A percentile compares a stretch with the other conserved stretches of the same genome.
phyloP scores from a whole-genome alignment of 2,113 vertebrate species.

The zebrafish (Danio rerio) region DNA sequence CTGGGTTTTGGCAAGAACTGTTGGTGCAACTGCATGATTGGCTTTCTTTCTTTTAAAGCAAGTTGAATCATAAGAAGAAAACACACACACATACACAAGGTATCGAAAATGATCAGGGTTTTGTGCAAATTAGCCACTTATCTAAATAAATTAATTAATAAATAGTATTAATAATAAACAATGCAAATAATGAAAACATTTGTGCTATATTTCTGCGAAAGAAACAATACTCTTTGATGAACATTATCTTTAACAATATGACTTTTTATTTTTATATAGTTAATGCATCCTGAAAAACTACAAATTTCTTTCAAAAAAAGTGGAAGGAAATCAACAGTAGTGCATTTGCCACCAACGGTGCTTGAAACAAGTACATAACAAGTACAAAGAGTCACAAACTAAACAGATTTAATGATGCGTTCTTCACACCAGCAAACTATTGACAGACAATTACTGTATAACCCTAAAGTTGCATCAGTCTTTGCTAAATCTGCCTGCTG shows the following conservation, averaged over 20 bases:
- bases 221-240: too few species aligned
- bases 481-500: slow-evolving; percentile 9
- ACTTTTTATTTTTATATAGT: too few species aligned
- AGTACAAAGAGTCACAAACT: neutral
- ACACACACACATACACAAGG: neutral
- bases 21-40: neutral
- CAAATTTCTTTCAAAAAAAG: too few species aligned
- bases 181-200: too few species aligned
- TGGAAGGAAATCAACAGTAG: too few species aligned
- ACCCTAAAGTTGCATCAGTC: neutral
- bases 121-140: neutral
- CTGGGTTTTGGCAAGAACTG: neutral
- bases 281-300: too few species aligned
- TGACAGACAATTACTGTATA: neutral
- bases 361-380: too few species aligned
- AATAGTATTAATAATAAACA: too few species aligned
- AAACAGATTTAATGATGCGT: neutral
- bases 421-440: neutral
- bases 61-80: neutral
- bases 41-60: neutral
- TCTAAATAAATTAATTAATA: too few species aligned
- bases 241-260: too few species aligned
- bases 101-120: neutral
- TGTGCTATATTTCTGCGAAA: too few species aligned
- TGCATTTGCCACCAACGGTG: too few species aligned